Conservation (phyloP, 2,797 vertebrate genomes). For the Pseudochaenichthys georgianus region DNA sequence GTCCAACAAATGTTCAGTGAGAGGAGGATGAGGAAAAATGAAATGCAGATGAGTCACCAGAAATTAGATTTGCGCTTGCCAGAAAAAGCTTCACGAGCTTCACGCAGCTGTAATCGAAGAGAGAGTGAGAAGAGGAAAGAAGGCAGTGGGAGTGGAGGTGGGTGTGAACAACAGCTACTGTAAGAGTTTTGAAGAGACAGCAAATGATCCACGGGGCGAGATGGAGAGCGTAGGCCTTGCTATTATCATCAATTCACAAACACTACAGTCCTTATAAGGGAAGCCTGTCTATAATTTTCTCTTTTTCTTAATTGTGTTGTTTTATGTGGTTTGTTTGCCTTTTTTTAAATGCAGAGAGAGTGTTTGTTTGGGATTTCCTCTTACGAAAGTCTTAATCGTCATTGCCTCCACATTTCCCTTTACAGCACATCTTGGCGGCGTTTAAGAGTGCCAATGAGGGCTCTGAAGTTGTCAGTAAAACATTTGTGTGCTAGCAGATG, state of each 20-base stretch:
- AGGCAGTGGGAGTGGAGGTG: conserved; percentile 59
- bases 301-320: conserved; percentile 26
- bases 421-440: conserved; percentile 10
- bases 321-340: conserved; percentile 11
- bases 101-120: conserved; percentile 43
- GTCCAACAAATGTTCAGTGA: conserved; percentile 52
- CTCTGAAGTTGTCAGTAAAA: conserved; percentile 57
- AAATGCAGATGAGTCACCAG: conserved; percentile 69
- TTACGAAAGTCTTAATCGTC: conserved; percentile 21
- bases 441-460: conserved; percentile 40
- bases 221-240: conserved; percentile 42
- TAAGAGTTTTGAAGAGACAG: conserved; percentile 64
- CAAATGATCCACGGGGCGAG: conserved; percentile 58
- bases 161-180: conserved; percentile 59
- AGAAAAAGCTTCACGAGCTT: conserved; percentile 46
- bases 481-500: conserved; percentile 64
- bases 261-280: conserved; percentile 32
- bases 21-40: conserved; percentile 40
- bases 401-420: conserved; percentile 31
- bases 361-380: conserved; percentile 11
- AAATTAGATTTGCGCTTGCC: conserved; percentile 67
- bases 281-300: conserved; percentile 31
- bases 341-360: background rate
- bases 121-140: conserved; percentile 28
- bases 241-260: conserved; percentile 50